A percentile compares a stretch with the other conserved stretches of the same genome.
Evolutionary conservation across 2,888 invertebrate species (phyloP).

Genomic region (Idaea biselata): DNA sequence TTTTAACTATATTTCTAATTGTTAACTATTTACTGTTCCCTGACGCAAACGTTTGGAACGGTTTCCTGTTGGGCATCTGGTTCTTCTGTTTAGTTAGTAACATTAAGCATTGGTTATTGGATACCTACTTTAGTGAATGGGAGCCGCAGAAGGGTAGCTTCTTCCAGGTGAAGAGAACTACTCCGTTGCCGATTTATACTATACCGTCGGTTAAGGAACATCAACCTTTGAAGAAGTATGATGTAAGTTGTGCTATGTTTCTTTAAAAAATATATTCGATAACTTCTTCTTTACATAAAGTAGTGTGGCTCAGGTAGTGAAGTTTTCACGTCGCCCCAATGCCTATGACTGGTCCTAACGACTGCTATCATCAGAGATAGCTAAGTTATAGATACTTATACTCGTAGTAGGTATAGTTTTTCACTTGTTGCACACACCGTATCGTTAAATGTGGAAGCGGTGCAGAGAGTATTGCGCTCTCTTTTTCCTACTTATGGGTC

Average conservation of each 20-base stretch:
- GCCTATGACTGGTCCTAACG: too few species aligned
- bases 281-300: too few species aligned
- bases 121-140: slow-evolving; percentile 62
- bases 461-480: too few species aligned
- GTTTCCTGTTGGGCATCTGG: slow-evolving; percentile 72
- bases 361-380: too few species aligned
- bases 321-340: too few species aligned
- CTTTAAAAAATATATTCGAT: too few species aligned
- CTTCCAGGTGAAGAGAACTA: slow-evolving; percentile 49
- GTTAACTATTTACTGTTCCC: slow-evolving; percentile 62
- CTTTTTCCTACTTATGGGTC: too few species aligned
- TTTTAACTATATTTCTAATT: slow-evolving; percentile 59
- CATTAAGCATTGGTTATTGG: slow-evolving; percentile 61
- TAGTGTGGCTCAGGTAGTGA: too few species aligned
- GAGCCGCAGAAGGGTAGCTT: slow-evolving; percentile 45
- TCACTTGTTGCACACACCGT: too few species aligned
- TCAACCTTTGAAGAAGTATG: slow-evolving; percentile 73
- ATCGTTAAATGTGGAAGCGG: too few species aligned
- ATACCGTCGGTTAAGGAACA: slow-evolving; percentile 84
- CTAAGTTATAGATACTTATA: not conserved
- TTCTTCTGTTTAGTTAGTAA: slow-evolving; percentile 57
- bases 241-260: too few species aligned
- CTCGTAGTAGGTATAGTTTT: not conserved
- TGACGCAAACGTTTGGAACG: slow-evolving; percentile 64
- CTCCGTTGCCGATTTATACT: slow-evolving; percentile 63